Evolutionary conservation across 2,888 invertebrate genomes (phyloP), one percentile per base, ranked within the genome.

Genomic region (Drosophila prolongata): DNA sequence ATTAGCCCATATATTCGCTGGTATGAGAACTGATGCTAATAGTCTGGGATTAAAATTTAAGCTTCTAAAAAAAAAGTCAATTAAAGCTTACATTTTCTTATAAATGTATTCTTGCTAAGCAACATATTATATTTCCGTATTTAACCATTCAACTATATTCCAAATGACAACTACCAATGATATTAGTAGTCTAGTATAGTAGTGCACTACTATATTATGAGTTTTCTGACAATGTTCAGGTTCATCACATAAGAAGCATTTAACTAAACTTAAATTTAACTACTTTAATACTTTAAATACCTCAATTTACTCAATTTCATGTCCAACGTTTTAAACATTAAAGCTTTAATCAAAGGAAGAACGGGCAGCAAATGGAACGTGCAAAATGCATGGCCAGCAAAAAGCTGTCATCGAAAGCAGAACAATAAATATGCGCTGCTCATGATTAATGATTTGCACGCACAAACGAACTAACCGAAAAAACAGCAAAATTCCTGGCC

Each of bases 371-470:
- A 75, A 77, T 75, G 78, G 76, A 47, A 70, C 44, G 65, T 46
- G 57, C 55, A 46, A 49, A 68, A 64, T 59, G 62, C 73, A 38
- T 58, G 81, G 60, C 65, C 64, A 72, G 75, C 82, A 78, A 70
- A 79, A 81, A 79, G 77, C 88, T 87, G 88, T 85, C 83, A 86
- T 77, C 86, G 75, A 66, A 65, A 76, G 76, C 62, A 75, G 71
- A 81, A 79, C 70, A 86, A 86, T 82, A 87, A 86, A 85, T 87
- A 87, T 87, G 80, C 86, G 67, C 60, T 76, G 84, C 80, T 83
- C 80, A 88, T 85, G 84, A 85, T 88, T 85, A 88, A 85, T 88
- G 86, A 85, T 79, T 76, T 79, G 75, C 72, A 80, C 88, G 79
- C 82, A 85, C 76, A 71, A 44, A 62, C 52, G 49, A 50, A 68